phyloP scores from a whole-genome alignment of 1,140 invertebrate species.

The Ephestia elutella region DNA sequence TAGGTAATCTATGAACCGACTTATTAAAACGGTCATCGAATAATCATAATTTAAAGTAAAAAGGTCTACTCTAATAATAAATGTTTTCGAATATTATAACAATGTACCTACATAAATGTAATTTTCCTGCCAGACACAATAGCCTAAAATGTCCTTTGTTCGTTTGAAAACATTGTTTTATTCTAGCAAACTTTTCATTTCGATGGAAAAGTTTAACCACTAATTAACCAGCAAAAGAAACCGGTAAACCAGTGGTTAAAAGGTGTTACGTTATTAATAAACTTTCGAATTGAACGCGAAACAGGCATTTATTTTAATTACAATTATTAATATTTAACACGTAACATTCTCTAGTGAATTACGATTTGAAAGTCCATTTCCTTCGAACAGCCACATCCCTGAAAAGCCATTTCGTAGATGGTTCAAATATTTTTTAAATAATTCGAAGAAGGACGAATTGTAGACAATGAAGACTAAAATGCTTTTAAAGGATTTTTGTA shows the following conservation, averaged over 20 bases:
- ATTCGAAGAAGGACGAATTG: neutral
- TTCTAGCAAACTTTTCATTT: constrained; percentile 1
- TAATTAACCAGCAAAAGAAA: constrained; percentile 13
- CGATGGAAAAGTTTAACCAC: constrained; percentile 8
- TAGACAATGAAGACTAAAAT: constrained; percentile 42
- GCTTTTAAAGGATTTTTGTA: constrained; percentile 44
- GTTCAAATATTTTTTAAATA: too few relatives aligned
- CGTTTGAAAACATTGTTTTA: neutral
- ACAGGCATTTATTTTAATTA: neutral
- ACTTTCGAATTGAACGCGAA: neutral
- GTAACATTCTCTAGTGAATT: neutral
- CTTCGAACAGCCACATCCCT: too few relatives aligned
- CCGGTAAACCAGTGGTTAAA: constrained; percentile 1
- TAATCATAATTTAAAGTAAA: too few relatives aligned
- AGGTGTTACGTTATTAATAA: constrained; percentile 3
- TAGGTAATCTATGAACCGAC: too few relatives aligned
- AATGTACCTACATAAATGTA: too few relatives aligned
- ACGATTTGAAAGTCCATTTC: too few relatives aligned
- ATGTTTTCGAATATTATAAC: too few relatives aligned
- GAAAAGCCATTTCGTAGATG: too few relatives aligned
- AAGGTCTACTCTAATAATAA: too few relatives aligned
- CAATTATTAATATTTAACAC: constrained; percentile 4
- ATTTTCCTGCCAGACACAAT: neutral
- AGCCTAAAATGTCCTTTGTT: neutral
- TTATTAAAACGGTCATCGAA: too few relatives aligned